Conservation (phyloP, 2,113 vertebrate genomes). For the Emydocephalus ijimae region DNA sequence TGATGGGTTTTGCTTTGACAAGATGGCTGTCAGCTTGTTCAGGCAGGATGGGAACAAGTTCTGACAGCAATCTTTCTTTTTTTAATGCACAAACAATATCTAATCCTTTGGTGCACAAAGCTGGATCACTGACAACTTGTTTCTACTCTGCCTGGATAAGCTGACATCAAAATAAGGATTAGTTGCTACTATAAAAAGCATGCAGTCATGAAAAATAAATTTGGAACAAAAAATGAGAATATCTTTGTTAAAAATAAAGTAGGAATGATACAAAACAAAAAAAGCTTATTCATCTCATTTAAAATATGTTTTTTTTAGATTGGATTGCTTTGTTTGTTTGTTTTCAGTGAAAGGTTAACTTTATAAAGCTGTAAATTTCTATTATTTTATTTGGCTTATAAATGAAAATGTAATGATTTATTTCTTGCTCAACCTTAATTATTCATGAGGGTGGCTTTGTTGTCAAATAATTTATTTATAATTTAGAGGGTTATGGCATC, state of each 20-base stretch:
- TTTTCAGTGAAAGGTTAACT: neutral
- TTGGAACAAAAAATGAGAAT: neutral
- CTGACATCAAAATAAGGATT: neutral
- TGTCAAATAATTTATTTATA: neutral
- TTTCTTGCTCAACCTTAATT: neutral
- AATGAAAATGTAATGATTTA: neutral
- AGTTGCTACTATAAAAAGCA: neutral
- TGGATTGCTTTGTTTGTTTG: neutral
- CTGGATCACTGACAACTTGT: neutral
- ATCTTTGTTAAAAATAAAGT: neutral
- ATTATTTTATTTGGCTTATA: neutral
- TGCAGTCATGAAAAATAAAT: neutral
- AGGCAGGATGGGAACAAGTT: neutral
- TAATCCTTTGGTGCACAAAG: neutral
- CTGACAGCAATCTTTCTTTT: neutral
- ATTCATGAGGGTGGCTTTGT: neutral
- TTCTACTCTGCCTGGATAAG: neutral
- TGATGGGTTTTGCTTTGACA: neutral
- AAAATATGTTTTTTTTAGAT: neutral
- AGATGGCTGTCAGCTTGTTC: neutral
- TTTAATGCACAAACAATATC: neutral
- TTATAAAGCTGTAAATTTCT: neutral
- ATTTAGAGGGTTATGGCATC: neutral
- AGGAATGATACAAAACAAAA: neutral
- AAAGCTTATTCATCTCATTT: neutral